Conservation (phyloP, 2,797 vertebrate species). For the Sebastes baramenuke region DNA sequence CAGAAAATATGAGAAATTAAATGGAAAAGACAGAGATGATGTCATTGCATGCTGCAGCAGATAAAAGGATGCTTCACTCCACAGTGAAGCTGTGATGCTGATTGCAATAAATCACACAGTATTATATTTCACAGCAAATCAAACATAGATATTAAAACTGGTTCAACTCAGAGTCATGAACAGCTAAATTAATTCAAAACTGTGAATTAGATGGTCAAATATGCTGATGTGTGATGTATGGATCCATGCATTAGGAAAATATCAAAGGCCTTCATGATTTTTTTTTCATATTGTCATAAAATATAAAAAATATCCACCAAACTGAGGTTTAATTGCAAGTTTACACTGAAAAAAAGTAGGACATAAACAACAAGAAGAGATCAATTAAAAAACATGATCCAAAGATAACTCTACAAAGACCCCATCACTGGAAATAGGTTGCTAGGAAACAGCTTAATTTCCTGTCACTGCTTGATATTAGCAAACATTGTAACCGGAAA, state of each 20-base stretch:
- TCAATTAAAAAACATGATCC: neutral
- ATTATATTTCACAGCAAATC: neutral
- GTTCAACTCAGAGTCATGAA: neutral
- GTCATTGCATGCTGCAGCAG: neutral
- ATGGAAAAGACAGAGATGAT: neutral
- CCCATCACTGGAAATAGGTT: neutral
- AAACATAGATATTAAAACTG: neutral
- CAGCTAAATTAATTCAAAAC: neutral
- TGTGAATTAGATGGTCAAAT: neutral
- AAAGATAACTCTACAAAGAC: neutral
- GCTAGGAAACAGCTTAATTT: slow-evolving; percentile 21
- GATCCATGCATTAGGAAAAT: neutral
- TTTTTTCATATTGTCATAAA: neutral
- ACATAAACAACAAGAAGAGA: neutral
- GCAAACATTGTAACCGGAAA: neutral
- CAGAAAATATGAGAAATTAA: neutral
- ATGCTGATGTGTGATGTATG: neutral
- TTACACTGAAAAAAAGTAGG: neutral
- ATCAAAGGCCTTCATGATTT: neutral
- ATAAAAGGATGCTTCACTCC: neutral
- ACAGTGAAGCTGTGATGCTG: neutral
- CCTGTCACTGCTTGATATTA: neutral
- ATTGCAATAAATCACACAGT: neutral
- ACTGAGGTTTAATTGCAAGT: neutral
- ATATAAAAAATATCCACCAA: neutral